A percentile compares a stretch with the other conserved stretches of the same genome.
These are phyloP conservation scores for Julus scandinavius DNA, from an alignment of 2,888 invertebrate species.

Conservation along the genomic window DNA sequence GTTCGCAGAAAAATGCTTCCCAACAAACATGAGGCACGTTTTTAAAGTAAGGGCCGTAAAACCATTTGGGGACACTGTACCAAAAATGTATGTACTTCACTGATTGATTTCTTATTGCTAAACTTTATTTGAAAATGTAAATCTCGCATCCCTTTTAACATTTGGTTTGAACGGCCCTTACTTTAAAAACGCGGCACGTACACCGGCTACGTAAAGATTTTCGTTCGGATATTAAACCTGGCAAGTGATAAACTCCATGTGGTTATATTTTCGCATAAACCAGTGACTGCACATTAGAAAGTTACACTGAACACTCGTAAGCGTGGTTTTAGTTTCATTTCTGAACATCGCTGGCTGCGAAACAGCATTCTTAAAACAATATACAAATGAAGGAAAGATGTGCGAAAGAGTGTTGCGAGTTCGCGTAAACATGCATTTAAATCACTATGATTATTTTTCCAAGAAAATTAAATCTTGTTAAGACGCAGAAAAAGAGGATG, in stretches of 20 bases:
- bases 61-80: no score
- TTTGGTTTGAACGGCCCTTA: no score
- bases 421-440: neutral
- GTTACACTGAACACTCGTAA: neutral
- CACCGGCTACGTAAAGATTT: no score
- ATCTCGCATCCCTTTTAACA: no score
- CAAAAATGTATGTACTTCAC: no score
- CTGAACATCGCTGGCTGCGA: neutral
- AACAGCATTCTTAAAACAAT: neutral
- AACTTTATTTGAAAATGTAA: no score
- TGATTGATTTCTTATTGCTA: no score
- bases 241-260: neutral
- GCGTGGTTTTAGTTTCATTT: neutral
- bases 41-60: no score
- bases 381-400: neutral
- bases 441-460: neutral
- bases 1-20: no score
- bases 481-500: neutral
- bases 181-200: no score
- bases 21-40: no score
- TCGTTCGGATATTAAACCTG: neutral
- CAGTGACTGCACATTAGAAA: neutral
- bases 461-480: neutral
- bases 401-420: neutral
- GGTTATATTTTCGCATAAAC: neutral